phyloP scores from a whole-genome alignment of 2,113 vertebrate species.

The Notothenia coriiceps region DNA sequence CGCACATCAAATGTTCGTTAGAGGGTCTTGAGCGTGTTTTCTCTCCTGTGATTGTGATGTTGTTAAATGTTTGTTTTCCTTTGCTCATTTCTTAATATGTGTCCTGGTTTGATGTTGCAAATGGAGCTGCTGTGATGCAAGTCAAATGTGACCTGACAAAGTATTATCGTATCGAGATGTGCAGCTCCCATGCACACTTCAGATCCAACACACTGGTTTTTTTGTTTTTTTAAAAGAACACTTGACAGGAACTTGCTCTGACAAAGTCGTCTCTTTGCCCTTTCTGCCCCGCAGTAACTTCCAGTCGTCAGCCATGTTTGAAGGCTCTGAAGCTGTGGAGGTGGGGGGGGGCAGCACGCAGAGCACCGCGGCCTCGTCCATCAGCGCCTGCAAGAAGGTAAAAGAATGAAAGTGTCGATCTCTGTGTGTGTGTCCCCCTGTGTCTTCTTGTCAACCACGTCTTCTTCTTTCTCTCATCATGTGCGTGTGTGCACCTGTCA shows the following conservation, averaged over 20 bases:
- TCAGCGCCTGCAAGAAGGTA: conserved; percentile 97
- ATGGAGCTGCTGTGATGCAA: too few relatives aligned
- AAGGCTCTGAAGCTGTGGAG: conserved; percentile 79
- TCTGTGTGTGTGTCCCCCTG: background rate
- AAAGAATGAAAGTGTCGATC: conserved; percentile 40
- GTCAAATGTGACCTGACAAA: too few relatives aligned
- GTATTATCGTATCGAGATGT: background rate
- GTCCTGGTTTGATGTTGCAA: too few relatives aligned
- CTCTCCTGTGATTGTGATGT: too few relatives aligned
- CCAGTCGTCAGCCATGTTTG: conserved; percentile 90
- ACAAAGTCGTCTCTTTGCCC: conserved; percentile 58
- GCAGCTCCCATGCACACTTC: conserved; percentile 7
- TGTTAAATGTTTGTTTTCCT: too few relatives aligned
- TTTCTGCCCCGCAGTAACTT: conserved; percentile 84
- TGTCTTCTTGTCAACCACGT: conserved; percentile 6
- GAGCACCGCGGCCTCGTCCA: conserved; percentile 85
- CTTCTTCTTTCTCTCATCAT: background rate
- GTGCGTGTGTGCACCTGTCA: conserved; percentile 10
- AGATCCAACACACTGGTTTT: background rate
- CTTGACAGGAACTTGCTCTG: conserved; percentile 58
- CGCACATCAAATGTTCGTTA: too few relatives aligned
- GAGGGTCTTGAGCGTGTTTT: too few relatives aligned
- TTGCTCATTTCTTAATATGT: too few relatives aligned
- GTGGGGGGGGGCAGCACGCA: conserved; percentile 80
- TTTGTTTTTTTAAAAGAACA: background rate